Base-by-base conservation (phyloP, 2,797 vertebrate genomes). In the Crypturellus tataupa region DNA sequence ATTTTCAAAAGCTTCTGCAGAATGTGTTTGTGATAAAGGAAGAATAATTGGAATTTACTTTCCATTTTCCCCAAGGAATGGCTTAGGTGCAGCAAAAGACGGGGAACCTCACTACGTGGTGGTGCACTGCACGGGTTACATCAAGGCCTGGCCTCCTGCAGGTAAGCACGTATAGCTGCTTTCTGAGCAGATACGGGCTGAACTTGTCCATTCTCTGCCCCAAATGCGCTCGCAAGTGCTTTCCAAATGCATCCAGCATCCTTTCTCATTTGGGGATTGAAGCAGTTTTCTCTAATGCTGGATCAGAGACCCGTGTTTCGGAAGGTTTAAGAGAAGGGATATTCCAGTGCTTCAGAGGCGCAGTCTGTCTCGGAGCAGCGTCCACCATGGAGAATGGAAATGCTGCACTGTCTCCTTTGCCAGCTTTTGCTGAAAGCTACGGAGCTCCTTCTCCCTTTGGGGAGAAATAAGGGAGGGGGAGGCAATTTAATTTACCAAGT, bases 111-210 rank as follows among this genome's bases (percentile, higher is more conserved):
- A 99, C 96, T 99, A 98, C 20, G 99, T 99, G 4, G 99, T 99
- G 49, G 99, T 99, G 85, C 99, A 99, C 96, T 99, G 99, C 97
- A 99, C 99, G 2, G 99, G 99, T 9, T 99, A 99, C 96, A 99
- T 99, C 75, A 99, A 99, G 89, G 99, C 99, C 63, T 99, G 99
- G 99, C 99, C 99, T 4, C 99, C 99, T 5, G 98, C 99, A 98
- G 99, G 99, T 99, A 97, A 89, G 0, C 3, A 4, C 8, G 15
- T 11, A 14, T 7, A 67, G 59, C 71, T 64, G 13, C 51, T 0
- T 20, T 29, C 44, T 9, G 6, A 18, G 59, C 25, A 20, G 15
- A 2, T 7, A 0, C 3, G 69, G 27, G 7, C 58, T 39, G 1
- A 59, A 35, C 2, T 16, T 44, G 60, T 60, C 70, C 8, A 0